Conservation (phyloP, 2,113 vertebrate species). For the Hippocampus abdominalis region DNA sequence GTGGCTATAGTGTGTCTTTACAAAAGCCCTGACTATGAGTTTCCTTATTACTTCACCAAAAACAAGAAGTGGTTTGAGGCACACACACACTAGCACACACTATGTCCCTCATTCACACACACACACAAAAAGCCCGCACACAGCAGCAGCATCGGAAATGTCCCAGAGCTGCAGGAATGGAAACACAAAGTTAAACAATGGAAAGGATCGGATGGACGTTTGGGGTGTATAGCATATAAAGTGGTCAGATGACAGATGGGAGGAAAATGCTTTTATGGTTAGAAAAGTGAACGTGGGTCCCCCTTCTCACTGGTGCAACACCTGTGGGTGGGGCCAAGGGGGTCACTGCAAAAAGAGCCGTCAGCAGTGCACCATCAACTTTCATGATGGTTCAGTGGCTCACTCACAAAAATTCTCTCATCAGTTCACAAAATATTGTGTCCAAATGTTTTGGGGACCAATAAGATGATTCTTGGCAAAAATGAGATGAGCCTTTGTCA, state of each 20-base stretch:
- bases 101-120: neutral
- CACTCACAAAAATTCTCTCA: too few species aligned
- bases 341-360: too few species aligned
- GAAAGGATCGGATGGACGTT: neutral
- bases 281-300: too few species aligned
- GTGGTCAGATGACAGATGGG: conserved; percentile 15
- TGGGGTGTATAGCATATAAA: neutral
- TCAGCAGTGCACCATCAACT: too few species aligned
- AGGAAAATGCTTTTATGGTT: neutral
- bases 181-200: conserved; percentile 29
- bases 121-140: neutral
- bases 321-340: too few species aligned
- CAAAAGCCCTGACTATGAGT: conserved; percentile 61
- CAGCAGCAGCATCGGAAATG: conserved; percentile 52
- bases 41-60: conserved; percentile 63
- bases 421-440: too few species aligned
- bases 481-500: too few species aligned
- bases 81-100: conserved; percentile 11
- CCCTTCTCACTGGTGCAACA: too few species aligned
- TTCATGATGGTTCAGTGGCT: too few species aligned
- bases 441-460: too few species aligned
- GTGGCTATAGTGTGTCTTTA: conserved; percentile 26
- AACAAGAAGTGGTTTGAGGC: conserved; percentile 53
- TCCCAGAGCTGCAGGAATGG: conserved; percentile 43
- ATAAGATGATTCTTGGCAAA: too few species aligned